Conservation (phyloP, 2,797 vertebrate genomes). For the Protosalanx chinensis region DNA sequence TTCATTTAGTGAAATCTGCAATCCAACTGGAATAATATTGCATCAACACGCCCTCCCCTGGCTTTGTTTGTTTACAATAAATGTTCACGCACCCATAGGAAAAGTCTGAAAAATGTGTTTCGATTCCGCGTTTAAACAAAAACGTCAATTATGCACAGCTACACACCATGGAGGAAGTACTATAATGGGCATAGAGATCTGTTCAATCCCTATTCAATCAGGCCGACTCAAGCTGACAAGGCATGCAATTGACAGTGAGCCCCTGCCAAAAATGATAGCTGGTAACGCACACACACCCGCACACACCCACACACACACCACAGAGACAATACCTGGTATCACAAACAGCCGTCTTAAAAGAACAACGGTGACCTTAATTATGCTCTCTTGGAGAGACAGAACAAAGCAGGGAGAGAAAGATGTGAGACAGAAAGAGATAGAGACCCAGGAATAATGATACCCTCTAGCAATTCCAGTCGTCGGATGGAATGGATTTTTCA, state of each 20-base stretch:
- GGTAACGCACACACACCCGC: background rate
- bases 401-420: background rate
- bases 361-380: constrained; percentile 61
- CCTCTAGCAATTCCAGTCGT: constrained; percentile 39
- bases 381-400: constrained; percentile 45
- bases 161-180: constrained; percentile 30
- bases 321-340: constrained; percentile 2
- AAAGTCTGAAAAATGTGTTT: constrained; percentile 46
- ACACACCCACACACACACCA: constrained; percentile 8
- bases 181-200: constrained; percentile 25
- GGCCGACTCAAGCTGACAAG: constrained; percentile 35
- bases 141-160: constrained; percentile 46
- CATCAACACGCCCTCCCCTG: constrained; percentile 43
- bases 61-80: constrained; percentile 29
- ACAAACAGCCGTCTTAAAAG: constrained; percentile 44
- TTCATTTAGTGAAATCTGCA: constrained; percentile 65
- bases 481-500: constrained; percentile 45
- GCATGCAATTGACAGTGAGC: constrained; percentile 49
- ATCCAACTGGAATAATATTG: constrained; percentile 57
- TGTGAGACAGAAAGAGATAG: background rate
- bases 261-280: constrained; percentile 30
- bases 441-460: constrained; percentile 52
- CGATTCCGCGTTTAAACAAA: constrained; percentile 32
- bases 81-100: constrained; percentile 44
- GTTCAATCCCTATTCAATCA: constrained; percentile 52